phyloP scores from a whole-genome alignment of 2,888 invertebrate species.

The Erynnis tages region DNA sequence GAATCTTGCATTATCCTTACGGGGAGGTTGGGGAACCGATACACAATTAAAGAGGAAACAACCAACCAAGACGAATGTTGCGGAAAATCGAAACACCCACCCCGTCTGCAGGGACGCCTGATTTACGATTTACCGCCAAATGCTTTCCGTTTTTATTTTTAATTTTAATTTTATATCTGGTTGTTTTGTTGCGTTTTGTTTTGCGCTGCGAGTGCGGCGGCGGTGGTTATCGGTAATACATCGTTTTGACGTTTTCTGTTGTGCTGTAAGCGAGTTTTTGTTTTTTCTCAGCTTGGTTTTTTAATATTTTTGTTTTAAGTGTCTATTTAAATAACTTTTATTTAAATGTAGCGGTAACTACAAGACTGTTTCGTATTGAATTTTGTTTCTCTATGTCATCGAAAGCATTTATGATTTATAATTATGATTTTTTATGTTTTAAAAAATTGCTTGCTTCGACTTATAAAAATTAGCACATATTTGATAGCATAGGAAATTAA shows the following conservation, averaged over 20 bases:
- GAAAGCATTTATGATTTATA: too few relatives aligned
- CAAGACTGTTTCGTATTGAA: too few relatives aligned
- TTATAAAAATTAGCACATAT: too few relatives aligned
- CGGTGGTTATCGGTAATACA: conserved; percentile 27
- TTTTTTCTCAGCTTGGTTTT: too few relatives aligned
- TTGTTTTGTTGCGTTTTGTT: conserved; percentile 32
- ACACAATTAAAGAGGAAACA: conserved; percentile 79
- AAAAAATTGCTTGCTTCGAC: too few relatives aligned
- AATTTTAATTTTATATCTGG: conserved; percentile 40
- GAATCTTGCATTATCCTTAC: conserved; percentile 17
- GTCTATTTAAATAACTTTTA: too few relatives aligned
- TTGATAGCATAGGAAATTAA: too few relatives aligned
- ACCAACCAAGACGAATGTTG: conserved; percentile 79
- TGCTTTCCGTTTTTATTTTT: conserved; percentile 57
- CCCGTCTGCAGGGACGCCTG: conserved; percentile 68
- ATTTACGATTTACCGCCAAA: conserved; percentile 67
- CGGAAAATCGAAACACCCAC: conserved; percentile 75
- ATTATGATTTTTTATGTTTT: too few relatives aligned
- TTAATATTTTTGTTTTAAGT: too few relatives aligned
- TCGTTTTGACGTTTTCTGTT: conserved; percentile 27
- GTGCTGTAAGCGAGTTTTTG: too few relatives aligned
- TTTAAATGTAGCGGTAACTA: too few relatives aligned
- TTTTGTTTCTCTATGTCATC: too few relatives aligned
- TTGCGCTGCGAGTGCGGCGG: conserved; percentile 5
- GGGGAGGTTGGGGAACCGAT: conserved; percentile 58